Percentiles rank a stretch among this genome's conserved stretches.
Conservation (phyloP, 2,113 vertebrate species). For the Pithys albifrons region DNA sequence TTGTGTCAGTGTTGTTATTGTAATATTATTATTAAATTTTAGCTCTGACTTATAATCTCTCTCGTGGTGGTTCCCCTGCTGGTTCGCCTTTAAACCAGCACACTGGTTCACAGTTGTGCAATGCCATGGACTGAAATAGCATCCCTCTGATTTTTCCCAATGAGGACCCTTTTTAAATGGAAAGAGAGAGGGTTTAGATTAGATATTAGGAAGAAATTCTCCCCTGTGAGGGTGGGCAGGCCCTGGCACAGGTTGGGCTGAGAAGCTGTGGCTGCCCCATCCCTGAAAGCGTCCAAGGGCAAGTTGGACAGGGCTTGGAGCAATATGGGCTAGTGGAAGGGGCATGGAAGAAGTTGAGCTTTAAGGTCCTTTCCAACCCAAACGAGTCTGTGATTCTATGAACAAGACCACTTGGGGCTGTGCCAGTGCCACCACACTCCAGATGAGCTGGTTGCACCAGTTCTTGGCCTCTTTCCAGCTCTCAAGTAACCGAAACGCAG, state of each 20-base stretch:
- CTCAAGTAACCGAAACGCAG: rapidly evolving
- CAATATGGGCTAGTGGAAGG: not conserved
- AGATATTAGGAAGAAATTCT: not conserved
- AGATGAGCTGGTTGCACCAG: not conserved
- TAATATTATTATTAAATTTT: too few relatives aligned
- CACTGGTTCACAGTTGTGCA: not conserved
- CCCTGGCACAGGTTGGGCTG: not conserved
- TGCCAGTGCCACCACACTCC: not conserved
- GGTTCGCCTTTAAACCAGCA: too few relatives aligned
- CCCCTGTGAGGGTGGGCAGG: rapidly evolving
- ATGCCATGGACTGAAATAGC: not conserved
- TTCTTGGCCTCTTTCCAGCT: not conserved
- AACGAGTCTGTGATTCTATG: not conserved
- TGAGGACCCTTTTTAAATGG: not conserved
- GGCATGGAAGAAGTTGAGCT: rapidly evolving
- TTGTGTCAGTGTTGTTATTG: too few relatives aligned
- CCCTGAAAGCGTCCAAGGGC: not conserved
- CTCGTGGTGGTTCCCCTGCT: too few relatives aligned
- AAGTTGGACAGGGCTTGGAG: rapidly evolving
- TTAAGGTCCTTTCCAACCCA: not conserved
- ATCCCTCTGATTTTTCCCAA: not conserved
- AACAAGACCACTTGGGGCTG: not conserved
- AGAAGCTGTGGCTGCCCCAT: not conserved
- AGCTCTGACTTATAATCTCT: too few relatives aligned
- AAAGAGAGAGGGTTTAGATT: not conserved